Base-by-base conservation (phyloP, 2,113 vertebrate genomes). In the Probosciger aterrimus region DNA sequence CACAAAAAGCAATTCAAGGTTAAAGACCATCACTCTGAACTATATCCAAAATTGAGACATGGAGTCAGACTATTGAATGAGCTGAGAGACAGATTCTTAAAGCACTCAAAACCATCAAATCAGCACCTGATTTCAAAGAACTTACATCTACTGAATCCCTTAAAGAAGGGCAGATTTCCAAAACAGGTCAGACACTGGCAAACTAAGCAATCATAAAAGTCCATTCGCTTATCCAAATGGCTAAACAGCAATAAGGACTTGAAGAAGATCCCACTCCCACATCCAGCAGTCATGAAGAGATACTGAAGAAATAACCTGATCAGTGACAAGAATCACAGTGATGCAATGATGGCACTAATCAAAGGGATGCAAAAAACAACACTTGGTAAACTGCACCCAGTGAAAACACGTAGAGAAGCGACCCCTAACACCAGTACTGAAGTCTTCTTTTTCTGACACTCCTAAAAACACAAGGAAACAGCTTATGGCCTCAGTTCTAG, bases 51-150 rank as follows among this genome's bases (percentile, higher is more conserved):
- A 67, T 3, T 86, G 83, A 74, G 63, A 63, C 31, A 11, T 31
- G 57, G 88, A 94, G 91, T 89, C 93, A 93, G 91, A 95, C 95
- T 90, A 93, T 49, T 86, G 82, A 96, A 52, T 88, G 71, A 93
- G 43, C 57, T 43, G 28, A 16, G n/a, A 90, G 69, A 39, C 39
- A 31, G 18, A 16, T 86, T 78, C 83, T 71, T 63, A 86, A 86
- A 90, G 62, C 82, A 90, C 78, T 91, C 55, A 78, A 92, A 91
- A 4, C n/a, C 43, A 87, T 55, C 82, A 82, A 76, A 92, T 70
- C 63, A 77, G 94, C 70, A 79, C 50, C 25, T 64, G 74, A 77
- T 89, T 91, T 91, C 93, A 90, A 87, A 88, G 62, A 94, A 71
- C 69, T 84, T 52, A 75, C 31, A 67, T 65, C 60, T 63, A 75